Conservation (phyloP, 2,797 vertebrate genomes). For the Morelia viridis region DNA sequence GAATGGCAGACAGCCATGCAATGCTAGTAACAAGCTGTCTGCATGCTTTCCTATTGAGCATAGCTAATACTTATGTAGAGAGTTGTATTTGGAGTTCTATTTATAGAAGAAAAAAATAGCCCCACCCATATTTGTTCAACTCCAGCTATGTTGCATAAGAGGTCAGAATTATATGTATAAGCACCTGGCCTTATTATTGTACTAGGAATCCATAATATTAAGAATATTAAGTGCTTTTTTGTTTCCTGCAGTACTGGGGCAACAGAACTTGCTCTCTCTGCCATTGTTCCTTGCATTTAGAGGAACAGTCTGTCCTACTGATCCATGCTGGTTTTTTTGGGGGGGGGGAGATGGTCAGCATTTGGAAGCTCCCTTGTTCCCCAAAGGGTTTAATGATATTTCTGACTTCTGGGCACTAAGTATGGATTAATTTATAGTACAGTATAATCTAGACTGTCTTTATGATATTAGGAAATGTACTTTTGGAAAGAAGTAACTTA, state of each 20-base stretch:
- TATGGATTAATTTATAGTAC: neutral
- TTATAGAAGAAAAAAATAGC: neutral
- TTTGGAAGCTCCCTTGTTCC: neutral
- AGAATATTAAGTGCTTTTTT: neutral
- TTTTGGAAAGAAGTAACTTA: neutral
- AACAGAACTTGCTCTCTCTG: neutral
- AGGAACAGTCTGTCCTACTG: neutral
- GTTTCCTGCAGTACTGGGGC: neutral
- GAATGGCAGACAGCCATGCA: neutral
- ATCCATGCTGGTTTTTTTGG: neutral
- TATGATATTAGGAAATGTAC: neutral
- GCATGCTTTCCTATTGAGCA: slow-evolving; percentile 1
- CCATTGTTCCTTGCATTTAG: neutral
- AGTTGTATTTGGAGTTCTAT: slow-evolving; percentile 2
- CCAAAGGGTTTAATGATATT: neutral
- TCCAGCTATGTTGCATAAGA: neutral
- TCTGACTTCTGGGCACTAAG: neutral
- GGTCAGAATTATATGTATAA: neutral
- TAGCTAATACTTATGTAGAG: slow-evolving; percentile 8
- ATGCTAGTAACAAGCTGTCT: slow-evolving; percentile 9
- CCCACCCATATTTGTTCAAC: neutral
- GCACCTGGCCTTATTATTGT: neutral
- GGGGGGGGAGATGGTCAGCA: neutral
- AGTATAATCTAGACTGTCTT: neutral
- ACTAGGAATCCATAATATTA: neutral